Percentiles rank a stretch among this genome's conserved stretches.
Conservation (phyloP, 2,113 vertebrate genomes). For the Centropristis striata region DNA sequence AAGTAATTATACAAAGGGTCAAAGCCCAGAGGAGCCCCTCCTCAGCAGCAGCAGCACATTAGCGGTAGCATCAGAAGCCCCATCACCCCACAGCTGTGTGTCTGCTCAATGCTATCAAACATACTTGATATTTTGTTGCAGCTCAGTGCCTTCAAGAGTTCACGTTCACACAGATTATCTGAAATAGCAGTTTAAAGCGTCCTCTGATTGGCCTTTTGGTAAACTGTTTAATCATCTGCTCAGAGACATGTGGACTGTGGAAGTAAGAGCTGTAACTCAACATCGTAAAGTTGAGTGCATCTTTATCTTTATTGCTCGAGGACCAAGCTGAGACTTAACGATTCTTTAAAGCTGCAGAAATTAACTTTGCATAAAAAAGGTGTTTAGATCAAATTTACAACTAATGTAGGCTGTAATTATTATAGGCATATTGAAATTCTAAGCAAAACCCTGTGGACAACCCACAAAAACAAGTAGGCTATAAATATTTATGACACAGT, state of each 20-base stretch:
- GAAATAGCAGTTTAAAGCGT: not conserved
- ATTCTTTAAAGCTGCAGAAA: not conserved
- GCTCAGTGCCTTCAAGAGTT: not conserved
- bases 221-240: constrained; percentile 16
- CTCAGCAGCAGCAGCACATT: constrained; percentile 15
- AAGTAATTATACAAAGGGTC: not conserved
- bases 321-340: not conserved
- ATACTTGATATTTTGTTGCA: constrained; percentile 24
- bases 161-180: not conserved
- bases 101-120: constrained; percentile 24
- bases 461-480: not conserved
- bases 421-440: not conserved
- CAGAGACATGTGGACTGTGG: not conserved
- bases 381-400: not conserved
- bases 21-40: constrained; percentile 3
- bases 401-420: not conserved
- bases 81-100: not conserved
- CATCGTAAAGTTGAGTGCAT: no score
- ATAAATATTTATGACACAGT: not conserved
- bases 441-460: no score
- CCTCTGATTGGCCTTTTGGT: not conserved
- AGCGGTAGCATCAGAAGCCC: not conserved
- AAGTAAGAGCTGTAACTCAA: not conserved
- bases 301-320: not conserved
- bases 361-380: not conserved